Conservation (phyloP, 2,113 vertebrate genomes). For the Asarcornis scutulata region DNA sequence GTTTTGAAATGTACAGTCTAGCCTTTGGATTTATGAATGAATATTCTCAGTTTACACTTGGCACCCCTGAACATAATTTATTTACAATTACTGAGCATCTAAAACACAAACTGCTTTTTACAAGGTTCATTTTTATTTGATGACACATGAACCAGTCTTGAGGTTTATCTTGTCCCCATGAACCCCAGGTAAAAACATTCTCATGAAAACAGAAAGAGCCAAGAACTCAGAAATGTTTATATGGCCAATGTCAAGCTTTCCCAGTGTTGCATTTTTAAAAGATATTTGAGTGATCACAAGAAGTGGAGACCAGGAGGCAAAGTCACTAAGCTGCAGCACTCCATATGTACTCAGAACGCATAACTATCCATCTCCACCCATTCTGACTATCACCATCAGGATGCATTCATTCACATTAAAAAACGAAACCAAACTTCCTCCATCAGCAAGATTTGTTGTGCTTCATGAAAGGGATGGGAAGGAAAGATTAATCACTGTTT, state of each 20-base stretch:
- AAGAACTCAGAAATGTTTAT: not conserved
- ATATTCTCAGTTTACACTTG: not conserved
- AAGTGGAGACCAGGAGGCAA: constrained; percentile 2
- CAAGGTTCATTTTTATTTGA: not conserved
- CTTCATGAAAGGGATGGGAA: not conserved
- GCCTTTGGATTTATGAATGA: not conserved
- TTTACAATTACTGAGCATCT: not conserved
- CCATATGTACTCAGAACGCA: not conserved
- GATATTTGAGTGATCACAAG: not conserved
- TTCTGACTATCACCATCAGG: not conserved
- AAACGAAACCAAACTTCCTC: constrained; percentile 7
- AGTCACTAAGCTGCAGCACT: not conserved
- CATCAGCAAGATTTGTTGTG: not conserved
- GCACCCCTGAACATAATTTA: not conserved
- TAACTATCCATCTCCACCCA: not conserved
- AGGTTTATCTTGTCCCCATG: not conserved
- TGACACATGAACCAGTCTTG: not conserved
- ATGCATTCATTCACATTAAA: not conserved
- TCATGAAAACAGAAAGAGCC: not conserved
- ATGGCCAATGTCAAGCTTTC: not conserved
- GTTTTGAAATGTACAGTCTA: not conserved
- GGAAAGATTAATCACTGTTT: not conserved
- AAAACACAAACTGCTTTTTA: not conserved
- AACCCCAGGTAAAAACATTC: not conserved
- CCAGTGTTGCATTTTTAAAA: not conserved